Percentiles rank a stretch among this genome's conserved stretches.
phyloP scores from a whole-genome alignment of 2,113 vertebrate species.

The Brachypteracias leptosomus region DNA sequence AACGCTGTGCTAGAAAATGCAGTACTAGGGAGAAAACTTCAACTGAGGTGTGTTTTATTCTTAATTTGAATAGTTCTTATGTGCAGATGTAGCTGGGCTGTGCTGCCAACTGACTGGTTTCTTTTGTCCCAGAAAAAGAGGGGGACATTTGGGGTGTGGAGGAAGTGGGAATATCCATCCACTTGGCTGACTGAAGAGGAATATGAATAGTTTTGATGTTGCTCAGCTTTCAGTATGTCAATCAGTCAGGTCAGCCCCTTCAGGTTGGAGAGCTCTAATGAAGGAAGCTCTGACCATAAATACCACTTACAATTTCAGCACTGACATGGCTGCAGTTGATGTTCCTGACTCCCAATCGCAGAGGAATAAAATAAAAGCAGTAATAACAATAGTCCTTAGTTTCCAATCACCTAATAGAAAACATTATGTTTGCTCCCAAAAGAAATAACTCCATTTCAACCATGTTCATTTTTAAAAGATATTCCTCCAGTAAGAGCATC shows the following conservation, averaged over 20 bases:
- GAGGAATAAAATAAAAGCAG: background rate
- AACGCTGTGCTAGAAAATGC: slow-evolving; percentile 41
- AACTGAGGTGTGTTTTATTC: slow-evolving; percentile 26
- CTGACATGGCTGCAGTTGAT: background rate
- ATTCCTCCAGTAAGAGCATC: background rate
- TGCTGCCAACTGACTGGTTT: slow-evolving; percentile 1
- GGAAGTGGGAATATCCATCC: background rate
- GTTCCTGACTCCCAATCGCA: background rate
- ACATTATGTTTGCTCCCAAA: background rate
- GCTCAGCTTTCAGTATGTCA: background rate
- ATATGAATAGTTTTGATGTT: background rate
- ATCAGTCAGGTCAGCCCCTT: background rate
- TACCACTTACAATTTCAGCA: slow-evolving; percentile 10
- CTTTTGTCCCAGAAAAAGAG: background rate
- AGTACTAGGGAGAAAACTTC: background rate
- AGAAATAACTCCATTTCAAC: background rate
- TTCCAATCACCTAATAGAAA: background rate
- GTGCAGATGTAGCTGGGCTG: background rate
- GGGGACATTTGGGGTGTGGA: background rate
- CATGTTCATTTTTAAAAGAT: background rate
- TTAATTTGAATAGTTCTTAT: background rate
- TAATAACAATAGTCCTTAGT: background rate
- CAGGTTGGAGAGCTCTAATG: background rate
- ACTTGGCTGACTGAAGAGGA: background rate
- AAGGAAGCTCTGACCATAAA: slow-evolving; percentile 1